Evolutionary conservation across 1,140 invertebrate species (phyloP), one percentile per base, ranked within the genome.

Genomic region (Brachionus asplanchnoidis): DNA sequence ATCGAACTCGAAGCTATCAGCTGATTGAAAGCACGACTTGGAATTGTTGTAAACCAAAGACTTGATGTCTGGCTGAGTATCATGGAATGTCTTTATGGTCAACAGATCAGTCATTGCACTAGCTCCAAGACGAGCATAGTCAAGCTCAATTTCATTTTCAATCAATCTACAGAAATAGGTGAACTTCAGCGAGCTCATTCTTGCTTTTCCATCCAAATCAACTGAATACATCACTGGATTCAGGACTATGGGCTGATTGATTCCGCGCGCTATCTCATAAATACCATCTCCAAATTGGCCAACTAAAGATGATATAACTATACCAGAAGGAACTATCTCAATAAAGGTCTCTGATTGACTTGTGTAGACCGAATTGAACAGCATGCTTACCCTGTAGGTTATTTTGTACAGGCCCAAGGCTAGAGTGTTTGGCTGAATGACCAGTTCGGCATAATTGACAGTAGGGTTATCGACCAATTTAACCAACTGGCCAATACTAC

Each of bases 371-470:
- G 17, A 17, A 42, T 73, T 20, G 20, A 42, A 73, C 3, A 50
- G 4, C 77, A 80, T 80, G 20, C 42, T 80, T 9, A 80, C 77
- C 44, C 11, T 28, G 17, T 60, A 80, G 4, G 32, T 40, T 40
- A 80, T 28, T 56, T 80, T 80, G 44, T 80, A 80, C 12, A 80
- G 42, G 28, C 77, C 77, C 20, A 53, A 26, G 9, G n/a, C 26
- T 20, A 80, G 26, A 32, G 50, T 56, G 20, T 56, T 65, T 20
- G 77, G 77, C 26, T 80, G 50, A 56, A 80, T 80, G 23, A 80
- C 77, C 20, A 80, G 17, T 65, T 80, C 77, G 9, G 77, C 46
- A 65, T 80, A 80, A n/a, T 80, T 65, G 9, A 80, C 23, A 14
- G 77, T 80, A 40, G 77, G 77, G 44, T 80, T 80, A 32, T 65